Percentiles rank a stretch among this genome's conserved stretches.
Evolutionary conservation across 2,113 vertebrate species (phyloP).

Genomic region (Corythaixoides concolor): DNA sequence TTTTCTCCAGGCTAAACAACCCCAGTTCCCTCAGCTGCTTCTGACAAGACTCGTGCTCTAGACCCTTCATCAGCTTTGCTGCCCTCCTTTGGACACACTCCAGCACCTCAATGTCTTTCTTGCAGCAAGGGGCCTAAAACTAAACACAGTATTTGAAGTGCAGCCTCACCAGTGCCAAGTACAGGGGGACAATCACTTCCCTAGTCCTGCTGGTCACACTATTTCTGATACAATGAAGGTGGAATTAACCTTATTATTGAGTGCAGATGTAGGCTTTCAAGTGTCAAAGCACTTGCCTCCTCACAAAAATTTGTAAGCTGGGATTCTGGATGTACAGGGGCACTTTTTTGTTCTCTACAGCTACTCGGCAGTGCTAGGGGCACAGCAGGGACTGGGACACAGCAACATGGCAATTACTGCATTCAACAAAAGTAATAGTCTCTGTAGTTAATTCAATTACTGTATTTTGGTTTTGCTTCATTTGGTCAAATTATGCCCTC

Average conservation of each 20-base stretch:
- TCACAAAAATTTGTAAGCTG: background rate
- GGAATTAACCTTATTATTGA: background rate
- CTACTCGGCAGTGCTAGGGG: background rate
- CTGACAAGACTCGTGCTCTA: no score
- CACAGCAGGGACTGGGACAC: background rate
- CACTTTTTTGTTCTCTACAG: background rate
- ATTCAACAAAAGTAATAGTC: constrained; percentile 1
- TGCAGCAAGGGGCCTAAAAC: no score
- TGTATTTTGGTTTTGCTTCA: constrained; percentile 13
- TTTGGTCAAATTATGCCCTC: constrained; percentile 20
- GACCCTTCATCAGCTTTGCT: no score
- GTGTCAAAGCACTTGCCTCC: background rate
- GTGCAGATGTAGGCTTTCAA: background rate
- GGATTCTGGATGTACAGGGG: background rate
- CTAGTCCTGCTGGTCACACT: no score
- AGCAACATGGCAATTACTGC: background rate
- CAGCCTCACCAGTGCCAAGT: no score
- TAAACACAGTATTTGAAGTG: no score
- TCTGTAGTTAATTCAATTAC: constrained; percentile 9
- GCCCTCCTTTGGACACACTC: no score
- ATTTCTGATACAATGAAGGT: background rate
- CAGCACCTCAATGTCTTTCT: no score
- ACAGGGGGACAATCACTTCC: no score
- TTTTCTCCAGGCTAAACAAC: no score
- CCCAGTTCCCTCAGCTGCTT: no score